Evolutionary conservation across 2,888 invertebrate species (phyloP), one percentile per base, ranked within the genome.

Genomic region (Lochmaea crataegi): DNA sequence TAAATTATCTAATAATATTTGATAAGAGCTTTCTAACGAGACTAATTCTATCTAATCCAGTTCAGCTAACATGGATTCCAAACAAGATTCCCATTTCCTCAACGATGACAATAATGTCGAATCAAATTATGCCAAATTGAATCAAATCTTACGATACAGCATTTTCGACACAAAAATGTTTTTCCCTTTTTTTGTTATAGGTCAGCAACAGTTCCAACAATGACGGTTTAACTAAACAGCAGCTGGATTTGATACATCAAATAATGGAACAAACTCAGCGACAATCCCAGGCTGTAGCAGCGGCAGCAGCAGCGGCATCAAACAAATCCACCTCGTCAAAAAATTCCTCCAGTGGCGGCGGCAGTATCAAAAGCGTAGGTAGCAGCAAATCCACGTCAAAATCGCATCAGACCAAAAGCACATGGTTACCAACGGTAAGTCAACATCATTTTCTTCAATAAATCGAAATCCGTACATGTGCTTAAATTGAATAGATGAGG

Each of bases 201-300:
- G 86, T 86, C 77, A 85, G 87, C 76, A 86, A 85, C 67, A 87
- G 88, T 56, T 87, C 87, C 68, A 89, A 87, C 85, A 92, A 92
- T 84, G 92, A 93, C 80, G 92, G 92, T 74, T 87, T 93, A 78
- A 92, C 92, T 70, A 90, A 92, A 80, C 92, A 93, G 82, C 93
- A 93, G 85, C 88, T 93, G 81, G 93, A 93, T 85, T 89, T 93
- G 81, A 93, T 93, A 82, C 92, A 93, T 86, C 92, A 93, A 86
- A 93, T 93, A 80, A 93, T 93, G 92, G 92, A 93, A 82, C 93
- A 93, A 85, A 92, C 92, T 18, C 92, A 92, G 84, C 82, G 87
- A 83, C 87, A 87, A 82, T 86, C 87, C 76, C 92, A 92, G 81
- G 90, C 91, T 56, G 76, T 73, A 65, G 76, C 73, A 32, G 72